Evolutionary conservation across 2,113 vertebrate species (phyloP).

Genomic region (Rafetus swinhoei): DNA sequence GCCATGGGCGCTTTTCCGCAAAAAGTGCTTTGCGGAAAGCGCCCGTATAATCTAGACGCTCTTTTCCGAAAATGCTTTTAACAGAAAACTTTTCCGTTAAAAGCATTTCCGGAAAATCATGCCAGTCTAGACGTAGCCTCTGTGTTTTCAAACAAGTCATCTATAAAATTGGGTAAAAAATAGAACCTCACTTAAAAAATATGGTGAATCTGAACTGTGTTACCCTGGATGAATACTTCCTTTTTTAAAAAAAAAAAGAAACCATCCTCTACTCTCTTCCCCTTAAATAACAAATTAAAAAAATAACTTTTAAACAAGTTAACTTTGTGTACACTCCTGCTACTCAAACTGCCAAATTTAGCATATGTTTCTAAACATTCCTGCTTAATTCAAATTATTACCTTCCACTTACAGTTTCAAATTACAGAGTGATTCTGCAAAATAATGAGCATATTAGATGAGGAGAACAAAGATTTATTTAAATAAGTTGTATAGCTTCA

Average conservation of each 20-base stretch:
- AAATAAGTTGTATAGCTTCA: neutral
- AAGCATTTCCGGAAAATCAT: no score
- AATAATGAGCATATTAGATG: neutral
- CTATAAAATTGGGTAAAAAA: neutral
- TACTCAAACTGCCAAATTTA: neutral
- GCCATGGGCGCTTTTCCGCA: no score
- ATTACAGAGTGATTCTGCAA: neutral
- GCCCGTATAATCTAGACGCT: no score
- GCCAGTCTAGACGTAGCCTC: no score
- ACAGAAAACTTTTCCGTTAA: no score
- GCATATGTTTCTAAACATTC: neutral
- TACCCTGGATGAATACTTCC: neutral
- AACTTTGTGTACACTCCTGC: rapidly evolving
- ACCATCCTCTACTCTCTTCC: neutral
- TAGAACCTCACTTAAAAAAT: neutral
- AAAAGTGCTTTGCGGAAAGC: no score
- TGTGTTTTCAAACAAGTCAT: neutral
- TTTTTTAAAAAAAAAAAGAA: neutral
- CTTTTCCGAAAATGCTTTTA: no score
- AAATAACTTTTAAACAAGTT: neutral
- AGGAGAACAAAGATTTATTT: neutral
- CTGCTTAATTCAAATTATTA: neutral
- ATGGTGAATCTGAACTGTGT: neutral
- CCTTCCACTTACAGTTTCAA: neutral
- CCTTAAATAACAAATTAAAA: neutral